Percentiles rank a stretch among this genome's conserved stretches.
These are phyloP conservation scores for Cheilosia impressa DNA, from an alignment of 2,888 invertebrate species.

Conservation along the genomic window DNA sequence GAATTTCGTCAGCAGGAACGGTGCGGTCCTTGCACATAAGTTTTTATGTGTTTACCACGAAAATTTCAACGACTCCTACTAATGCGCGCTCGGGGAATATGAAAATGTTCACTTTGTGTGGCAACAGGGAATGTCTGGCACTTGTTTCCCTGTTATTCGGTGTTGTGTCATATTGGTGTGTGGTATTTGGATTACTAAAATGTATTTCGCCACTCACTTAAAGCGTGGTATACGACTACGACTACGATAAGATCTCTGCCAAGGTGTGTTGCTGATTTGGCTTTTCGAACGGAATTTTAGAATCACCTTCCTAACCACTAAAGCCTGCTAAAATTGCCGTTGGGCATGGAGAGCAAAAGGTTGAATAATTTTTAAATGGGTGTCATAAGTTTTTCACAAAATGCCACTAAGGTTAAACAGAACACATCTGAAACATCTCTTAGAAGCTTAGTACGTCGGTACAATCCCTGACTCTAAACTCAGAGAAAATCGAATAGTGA, in stretches of 20 bases:
- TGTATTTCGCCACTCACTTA: conserved; percentile 59
- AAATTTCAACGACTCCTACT: conserved; percentile 68
- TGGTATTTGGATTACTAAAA: conserved; percentile 33
- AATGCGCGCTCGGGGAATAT: conserved; percentile 65
- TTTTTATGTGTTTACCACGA: conserved; percentile 71
- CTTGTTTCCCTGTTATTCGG: conserved; percentile 10
- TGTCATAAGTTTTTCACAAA: no score
- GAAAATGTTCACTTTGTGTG: conserved; percentile 54
- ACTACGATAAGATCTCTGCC: conserved; percentile 32
- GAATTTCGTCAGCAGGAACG: conserved; percentile 59
- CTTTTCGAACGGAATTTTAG: not conserved
- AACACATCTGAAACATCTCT: no score
- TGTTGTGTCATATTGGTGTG: conserved; percentile 42
- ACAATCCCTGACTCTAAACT: no score
- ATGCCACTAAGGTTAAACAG: no score
- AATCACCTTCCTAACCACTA: no score
- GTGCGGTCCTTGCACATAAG: conserved; percentile 67
- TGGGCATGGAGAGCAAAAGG: no score
- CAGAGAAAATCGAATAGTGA: no score
- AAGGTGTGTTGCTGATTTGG: conserved; percentile 4
- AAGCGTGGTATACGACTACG: conserved; percentile 36
- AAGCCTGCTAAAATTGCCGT: no score
- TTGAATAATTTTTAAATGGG: no score
- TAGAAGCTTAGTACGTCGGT: no score
- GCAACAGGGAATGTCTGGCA: conserved; percentile 46